Evolutionary conservation across 2,113 vertebrate species (phyloP), one percentile per base, ranked within the genome.

Genomic region (Cichladusa arquata): DNA sequence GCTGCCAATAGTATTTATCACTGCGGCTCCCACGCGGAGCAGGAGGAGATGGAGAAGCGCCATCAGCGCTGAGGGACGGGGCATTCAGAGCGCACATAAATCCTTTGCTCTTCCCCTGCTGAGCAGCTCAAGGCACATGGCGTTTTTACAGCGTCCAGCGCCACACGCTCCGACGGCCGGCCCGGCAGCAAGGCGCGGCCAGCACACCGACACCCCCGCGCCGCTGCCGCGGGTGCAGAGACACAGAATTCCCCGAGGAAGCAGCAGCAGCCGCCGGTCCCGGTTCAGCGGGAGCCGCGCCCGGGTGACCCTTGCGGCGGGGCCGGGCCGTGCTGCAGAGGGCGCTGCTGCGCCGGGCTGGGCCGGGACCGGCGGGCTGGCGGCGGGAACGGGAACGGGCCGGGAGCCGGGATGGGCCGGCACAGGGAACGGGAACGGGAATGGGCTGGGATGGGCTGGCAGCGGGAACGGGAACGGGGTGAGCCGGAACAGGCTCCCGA

Each of bases 1-100:
- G 42, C 80, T 91, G 89, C 42, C 73, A 91, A 2, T 53, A 61
- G 58, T 58, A 93, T 95, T 95, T 85, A 94, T 93, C 80, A 40
- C 86, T 13, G 66, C 74, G 38, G 86, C 90, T 90, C 72, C 85
- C 86, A 58, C 29, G 45, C 19, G 15, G 80, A 60, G 88, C 64
- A 3, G 54, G 56, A 85, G 56, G 34, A 57, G 23, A 80, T 57
- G 84, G 44, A 56, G 88, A 83, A 92, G 64, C 72, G 83, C 86
- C 82, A 74, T 73, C 90, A 79, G 38, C 40, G 86, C 82, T n/a
- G 80, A 88, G 85, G 69, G 85, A 83, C 48, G 2, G 72, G 24
- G 42, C 23, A 19, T 82, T 73, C 87, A 77, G 70, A 58, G 78
- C 8, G 2, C 73, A 18, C 74, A 73, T 83, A 92, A 97, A 97